Evolutionary conservation across 2,888 invertebrate species (phyloP).

Genomic region (Chesias legatella): DNA sequence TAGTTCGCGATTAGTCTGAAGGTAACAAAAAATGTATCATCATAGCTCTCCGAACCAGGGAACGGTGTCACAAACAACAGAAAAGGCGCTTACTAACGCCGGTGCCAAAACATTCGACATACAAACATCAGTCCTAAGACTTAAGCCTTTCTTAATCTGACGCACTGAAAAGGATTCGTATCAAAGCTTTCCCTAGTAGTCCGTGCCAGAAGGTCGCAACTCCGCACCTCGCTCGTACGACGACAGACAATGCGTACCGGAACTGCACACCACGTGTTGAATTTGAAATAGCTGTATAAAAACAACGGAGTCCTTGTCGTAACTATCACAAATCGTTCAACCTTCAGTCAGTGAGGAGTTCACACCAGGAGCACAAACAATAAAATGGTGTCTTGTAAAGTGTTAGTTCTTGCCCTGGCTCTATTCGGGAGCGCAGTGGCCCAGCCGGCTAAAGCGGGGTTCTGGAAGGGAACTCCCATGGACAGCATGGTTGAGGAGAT

Average conservation of each 20-base stretch:
- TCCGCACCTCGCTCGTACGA: slow-evolving; percentile 50
- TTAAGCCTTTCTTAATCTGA: slow-evolving; percentile 55
- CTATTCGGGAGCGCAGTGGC: slow-evolving; percentile 81
- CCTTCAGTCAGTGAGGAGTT: slow-evolving; percentile 55
- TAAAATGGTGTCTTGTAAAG: slow-evolving; percentile 68
- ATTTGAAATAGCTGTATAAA: slow-evolving; percentile 81
- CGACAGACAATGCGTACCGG: slow-evolving; percentile 73
- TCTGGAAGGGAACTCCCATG: slow-evolving; percentile 86
- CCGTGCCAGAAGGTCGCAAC: slow-evolving; percentile 61
- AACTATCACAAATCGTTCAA: slow-evolving; percentile 71
- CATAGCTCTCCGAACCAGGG: slow-evolving; percentile 63
- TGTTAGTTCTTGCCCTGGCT: slow-evolving; percentile 72
- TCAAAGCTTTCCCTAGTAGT: slow-evolving; percentile 76
- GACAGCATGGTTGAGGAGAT: slow-evolving; percentile 88
- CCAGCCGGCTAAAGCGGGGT: slow-evolving; percentile 82
- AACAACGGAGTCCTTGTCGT: slow-evolving; percentile 68
- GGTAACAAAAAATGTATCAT: slow-evolving; percentile 62
- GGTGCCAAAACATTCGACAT: slow-evolving; percentile 47
- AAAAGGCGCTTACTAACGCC: slow-evolving; percentile 58
- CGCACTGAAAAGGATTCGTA: slow-evolving; percentile 59
- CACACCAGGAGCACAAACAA: slow-evolving; percentile 50
- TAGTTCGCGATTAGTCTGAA: slow-evolving; percentile 27
- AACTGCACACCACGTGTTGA: slow-evolving; percentile 69
- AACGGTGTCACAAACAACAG: slow-evolving; percentile 78
- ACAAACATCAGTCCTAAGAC: slow-evolving; percentile 41